phyloP scores from a whole-genome alignment of 1,140 invertebrate species.

The Harpegnathos saltator region DNA sequence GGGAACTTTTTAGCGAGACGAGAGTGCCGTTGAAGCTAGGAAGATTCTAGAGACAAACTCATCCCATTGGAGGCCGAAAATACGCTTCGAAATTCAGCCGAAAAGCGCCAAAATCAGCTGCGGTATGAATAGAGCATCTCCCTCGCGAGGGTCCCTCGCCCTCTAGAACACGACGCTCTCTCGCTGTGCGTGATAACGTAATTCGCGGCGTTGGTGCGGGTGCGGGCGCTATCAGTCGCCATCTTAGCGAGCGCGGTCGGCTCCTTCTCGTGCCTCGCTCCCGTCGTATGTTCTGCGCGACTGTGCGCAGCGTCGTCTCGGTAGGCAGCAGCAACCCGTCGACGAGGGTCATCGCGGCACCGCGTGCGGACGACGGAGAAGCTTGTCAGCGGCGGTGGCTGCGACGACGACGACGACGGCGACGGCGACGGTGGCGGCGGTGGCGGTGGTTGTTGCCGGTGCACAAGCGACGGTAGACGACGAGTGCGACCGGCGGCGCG shows the following conservation, averaged over 20 bases:
- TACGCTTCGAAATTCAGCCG: too few relatives aligned
- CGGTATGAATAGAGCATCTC: too few relatives aligned
- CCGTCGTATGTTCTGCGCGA: slow-evolving; percentile 63
- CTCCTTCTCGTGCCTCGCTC: slow-evolving; percentile 36
- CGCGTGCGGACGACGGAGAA: slow-evolving; percentile 19
- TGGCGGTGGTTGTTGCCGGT: slow-evolving; percentile 33
- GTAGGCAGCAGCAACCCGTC: slow-evolving; percentile 30
- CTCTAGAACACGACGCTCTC: too few relatives aligned
- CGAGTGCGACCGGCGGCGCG: slow-evolving; percentile 52
- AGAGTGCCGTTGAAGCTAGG: too few relatives aligned
- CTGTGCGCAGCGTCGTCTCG: slow-evolving; percentile 66
- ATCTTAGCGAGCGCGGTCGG: slow-evolving; percentile 70
- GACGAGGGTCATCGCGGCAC: slow-evolving; percentile 35
- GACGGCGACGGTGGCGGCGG: slow-evolving; percentile 12
- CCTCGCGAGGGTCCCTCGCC: too few relatives aligned
- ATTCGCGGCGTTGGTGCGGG: not conserved
- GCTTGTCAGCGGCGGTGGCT: slow-evolving; percentile 32
- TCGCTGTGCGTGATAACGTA: not conserved
- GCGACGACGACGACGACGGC: slow-evolving; percentile 26
- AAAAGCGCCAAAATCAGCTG: too few relatives aligned
- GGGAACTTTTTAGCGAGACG: too few relatives aligned
- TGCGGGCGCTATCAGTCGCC: slow-evolving; percentile 63
- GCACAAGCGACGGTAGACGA: slow-evolving; percentile 39
- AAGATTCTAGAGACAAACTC: too few relatives aligned
- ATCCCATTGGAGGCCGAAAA: too few relatives aligned